Evolutionary conservation across 2,888 invertebrate species (phyloP).

Genomic region (Tortrix viridana): DNA sequence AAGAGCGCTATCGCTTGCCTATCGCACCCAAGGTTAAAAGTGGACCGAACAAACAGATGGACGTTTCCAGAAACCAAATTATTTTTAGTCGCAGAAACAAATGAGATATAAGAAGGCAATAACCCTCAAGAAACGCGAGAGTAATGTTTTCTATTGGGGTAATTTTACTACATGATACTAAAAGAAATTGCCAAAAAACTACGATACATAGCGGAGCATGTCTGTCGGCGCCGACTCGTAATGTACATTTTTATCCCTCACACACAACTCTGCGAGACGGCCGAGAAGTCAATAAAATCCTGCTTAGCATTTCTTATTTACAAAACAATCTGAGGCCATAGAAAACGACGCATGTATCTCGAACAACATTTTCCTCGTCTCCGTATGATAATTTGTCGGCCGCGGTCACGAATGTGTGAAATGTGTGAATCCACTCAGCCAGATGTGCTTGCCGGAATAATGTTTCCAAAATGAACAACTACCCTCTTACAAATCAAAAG

Average conservation of each 20-base stretch:
- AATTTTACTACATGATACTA: constrained; percentile 56
- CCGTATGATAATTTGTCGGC: constrained; percentile 49
- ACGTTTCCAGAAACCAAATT: constrained; percentile 49
- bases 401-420: constrained; percentile 40
- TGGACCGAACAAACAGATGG: constrained; percentile 55
- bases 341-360: constrained; percentile 52
- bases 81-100: constrained; percentile 48
- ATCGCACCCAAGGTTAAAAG: constrained; percentile 58
- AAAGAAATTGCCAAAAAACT: constrained; percentile 51
- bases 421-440: constrained; percentile 39
- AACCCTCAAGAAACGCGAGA: constrained; percentile 52
- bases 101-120: constrained; percentile 54
- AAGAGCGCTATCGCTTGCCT: constrained; percentile 10
- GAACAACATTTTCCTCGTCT: constrained; percentile 54
- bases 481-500: constrained; percentile 22
- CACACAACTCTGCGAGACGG: constrained; percentile 53
- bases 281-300: constrained; percentile 63
- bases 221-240: constrained; percentile 53
- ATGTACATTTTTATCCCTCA: constrained; percentile 58
- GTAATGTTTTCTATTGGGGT: constrained; percentile 52
- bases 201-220: constrained; percentile 42
- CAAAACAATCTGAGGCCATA: constrained; percentile 51
- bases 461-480: constrained; percentile 45
- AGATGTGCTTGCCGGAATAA: constrained; percentile 42
- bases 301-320: constrained; percentile 57